Evolutionary conservation across 2,113 vertebrate species (phyloP).

Genomic region (Takifugu flavidus): DNA sequence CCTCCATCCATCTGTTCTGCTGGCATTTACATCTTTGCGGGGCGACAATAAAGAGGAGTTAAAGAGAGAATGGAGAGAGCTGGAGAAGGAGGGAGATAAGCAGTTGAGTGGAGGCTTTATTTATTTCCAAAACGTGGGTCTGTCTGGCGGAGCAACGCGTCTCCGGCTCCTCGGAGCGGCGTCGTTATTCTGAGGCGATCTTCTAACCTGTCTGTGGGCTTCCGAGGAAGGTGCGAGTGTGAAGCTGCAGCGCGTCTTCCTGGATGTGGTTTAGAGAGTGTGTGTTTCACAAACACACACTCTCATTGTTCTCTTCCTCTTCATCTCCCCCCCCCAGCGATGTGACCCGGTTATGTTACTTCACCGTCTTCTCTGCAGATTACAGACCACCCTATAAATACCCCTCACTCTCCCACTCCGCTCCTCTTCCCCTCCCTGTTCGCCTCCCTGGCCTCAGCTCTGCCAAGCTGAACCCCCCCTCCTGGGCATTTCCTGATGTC

Average conservation of each 20-base stretch:
- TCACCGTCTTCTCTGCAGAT: slow-evolving; percentile 48
- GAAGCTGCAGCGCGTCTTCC: slow-evolving; percentile 1
- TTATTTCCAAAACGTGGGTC: not conserved
- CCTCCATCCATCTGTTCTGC: slow-evolving; percentile 67
- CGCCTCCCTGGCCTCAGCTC: slow-evolving; percentile 44
- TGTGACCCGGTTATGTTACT: slow-evolving; percentile 61
- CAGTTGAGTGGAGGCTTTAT: slow-evolving; percentile 9
- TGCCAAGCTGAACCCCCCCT: slow-evolving; percentile 58
- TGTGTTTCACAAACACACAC: slow-evolving; percentile 17
- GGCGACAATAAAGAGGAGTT: slow-evolving; percentile 37
- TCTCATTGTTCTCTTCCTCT: slow-evolving; percentile 55
- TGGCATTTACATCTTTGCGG: slow-evolving; percentile 59
- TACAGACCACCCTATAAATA: slow-evolving; percentile 71
- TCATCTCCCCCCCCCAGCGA: slow-evolving; percentile 59
- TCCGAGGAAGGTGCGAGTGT: slow-evolving; percentile 20
- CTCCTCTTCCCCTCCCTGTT: slow-evolving; percentile 34
- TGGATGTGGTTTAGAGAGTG: not conserved
- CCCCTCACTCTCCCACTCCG: slow-evolving; percentile 37
- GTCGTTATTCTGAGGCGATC: slow-evolving; percentile 14
- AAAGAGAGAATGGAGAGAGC: slow-evolving; percentile 8
- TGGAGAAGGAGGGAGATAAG: slow-evolving; percentile 16
- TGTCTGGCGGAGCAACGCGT: slow-evolving; percentile 19
- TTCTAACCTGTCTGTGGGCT: slow-evolving; percentile 21
- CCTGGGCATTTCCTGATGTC: slow-evolving; percentile 45
- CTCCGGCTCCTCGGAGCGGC: slow-evolving; percentile 9